Evolutionary conservation across 2,888 invertebrate species (phyloP).

Genomic region (Heliconius cydno): DNA sequence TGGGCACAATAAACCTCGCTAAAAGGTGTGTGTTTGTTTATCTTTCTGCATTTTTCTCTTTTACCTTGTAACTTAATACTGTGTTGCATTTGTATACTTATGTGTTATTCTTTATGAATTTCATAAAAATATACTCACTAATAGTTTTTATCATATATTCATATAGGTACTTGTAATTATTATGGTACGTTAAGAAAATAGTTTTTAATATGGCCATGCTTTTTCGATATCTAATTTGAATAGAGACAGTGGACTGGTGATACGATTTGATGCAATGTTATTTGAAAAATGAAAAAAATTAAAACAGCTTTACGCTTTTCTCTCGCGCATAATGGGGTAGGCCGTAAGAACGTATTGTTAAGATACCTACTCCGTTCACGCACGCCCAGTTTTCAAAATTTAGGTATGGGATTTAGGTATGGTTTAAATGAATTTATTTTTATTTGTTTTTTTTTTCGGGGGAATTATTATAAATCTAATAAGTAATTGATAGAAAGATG

Average conservation of each 20-base stretch:
- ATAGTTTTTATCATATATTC: no score
- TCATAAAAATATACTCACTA: neutral
- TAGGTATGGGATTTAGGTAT: neutral
- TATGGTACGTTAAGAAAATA: neutral
- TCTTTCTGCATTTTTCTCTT: constrained; percentile 44
- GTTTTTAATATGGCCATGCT: neutral
- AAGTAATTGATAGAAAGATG: no score
- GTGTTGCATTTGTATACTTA: constrained; percentile 16
- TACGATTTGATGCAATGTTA: no score
- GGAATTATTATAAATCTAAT: no score
- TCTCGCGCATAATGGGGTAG: neutral
- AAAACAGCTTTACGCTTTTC: neutral
- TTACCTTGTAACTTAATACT: constrained; percentile 37
- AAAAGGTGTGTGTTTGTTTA: constrained; percentile 40
- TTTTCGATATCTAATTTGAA: neutral
- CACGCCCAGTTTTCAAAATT: neutral
- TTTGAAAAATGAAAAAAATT: neutral
- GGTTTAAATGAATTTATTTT: no score
- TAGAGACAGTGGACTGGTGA: no score
- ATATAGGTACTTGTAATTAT: no score
- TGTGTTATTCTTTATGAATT: neutral
- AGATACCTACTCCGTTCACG: neutral
- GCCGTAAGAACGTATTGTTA: neutral
- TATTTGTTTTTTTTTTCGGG: no score
- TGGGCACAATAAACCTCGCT: constrained; percentile 47